Percentiles rank a stretch among this genome's conserved stretches.
phyloP scores from a whole-genome alignment of 2,113 vertebrate species.

The Ciconia stormi region DNA sequence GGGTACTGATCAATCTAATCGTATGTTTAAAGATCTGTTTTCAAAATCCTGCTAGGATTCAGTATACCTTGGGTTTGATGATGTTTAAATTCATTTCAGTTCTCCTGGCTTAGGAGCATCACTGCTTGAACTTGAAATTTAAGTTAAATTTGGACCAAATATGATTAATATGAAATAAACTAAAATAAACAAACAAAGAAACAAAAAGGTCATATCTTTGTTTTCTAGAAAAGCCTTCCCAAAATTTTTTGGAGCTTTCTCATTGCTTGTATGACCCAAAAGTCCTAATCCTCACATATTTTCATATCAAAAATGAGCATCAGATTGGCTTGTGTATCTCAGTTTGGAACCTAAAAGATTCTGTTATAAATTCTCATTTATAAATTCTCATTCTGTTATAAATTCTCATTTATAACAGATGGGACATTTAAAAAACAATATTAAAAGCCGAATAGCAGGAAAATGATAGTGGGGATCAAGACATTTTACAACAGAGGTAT shows the following conservation, averaged over 20 bases:
- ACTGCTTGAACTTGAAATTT: not conserved
- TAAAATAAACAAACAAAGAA: not conserved
- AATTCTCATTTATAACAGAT: not conserved
- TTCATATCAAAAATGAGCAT: not conserved
- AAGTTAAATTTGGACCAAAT: not conserved
- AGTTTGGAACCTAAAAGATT: not conserved
- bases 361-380: not conserved
- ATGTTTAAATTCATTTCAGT: not conserved
- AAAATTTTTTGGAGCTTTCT: not conserved
- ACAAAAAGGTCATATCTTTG: accelerated
- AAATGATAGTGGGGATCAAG: not conserved
- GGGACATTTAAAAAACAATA: not conserved
- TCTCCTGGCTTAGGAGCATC: not conserved
- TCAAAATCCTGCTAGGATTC: not conserved
- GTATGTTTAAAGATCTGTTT: not conserved
- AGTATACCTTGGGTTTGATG: accelerated
- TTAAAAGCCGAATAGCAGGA: not conserved
- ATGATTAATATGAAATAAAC: not conserved
- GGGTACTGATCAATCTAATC: not conserved
- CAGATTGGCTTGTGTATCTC: not conserved
- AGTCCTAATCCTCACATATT: not conserved
- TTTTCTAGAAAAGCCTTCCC: not conserved
- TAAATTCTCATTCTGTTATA: not conserved
- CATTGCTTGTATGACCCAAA: not conserved
- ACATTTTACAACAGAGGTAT: not conserved